Percentiles rank a stretch among this genome's conserved stretches.
Conservation (phyloP, 2,888 invertebrate genomes). For the Carterocephalus palaemon region DNA sequence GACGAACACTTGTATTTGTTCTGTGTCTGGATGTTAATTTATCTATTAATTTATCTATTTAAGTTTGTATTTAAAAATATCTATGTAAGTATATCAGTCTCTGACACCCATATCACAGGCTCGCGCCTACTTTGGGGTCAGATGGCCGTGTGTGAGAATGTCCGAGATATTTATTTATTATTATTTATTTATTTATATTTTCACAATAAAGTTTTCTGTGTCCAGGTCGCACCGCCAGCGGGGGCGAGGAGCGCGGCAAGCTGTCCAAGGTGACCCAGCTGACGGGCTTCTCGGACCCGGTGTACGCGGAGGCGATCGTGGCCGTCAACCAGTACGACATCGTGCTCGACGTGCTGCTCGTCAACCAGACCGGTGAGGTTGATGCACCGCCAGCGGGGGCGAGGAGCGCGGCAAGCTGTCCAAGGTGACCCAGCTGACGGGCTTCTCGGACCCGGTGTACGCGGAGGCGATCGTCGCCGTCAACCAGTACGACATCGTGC, state of each 20-base stretch:
- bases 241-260: slow-evolving; percentile 51
- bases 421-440: slow-evolving; percentile 97
- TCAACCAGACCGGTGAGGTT: slow-evolving; percentile 93
- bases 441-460: slow-evolving; percentile 99
- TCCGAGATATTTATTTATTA: no score
- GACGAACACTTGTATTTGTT: no score
- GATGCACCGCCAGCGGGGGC: no score
- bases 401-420: slow-evolving; percentile 54
- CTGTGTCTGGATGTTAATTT: no score
- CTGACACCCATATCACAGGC: no score
- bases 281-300: slow-evolving; percentile 99
- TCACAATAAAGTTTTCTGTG: neutral
- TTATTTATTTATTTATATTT: no score
- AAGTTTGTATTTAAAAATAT: no score
- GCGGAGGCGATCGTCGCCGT: slow-evolving; percentile 99
- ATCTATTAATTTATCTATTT: no score
- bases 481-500: slow-evolving; percentile 98
- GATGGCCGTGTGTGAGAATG: neutral
- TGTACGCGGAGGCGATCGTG: slow-evolving; percentile 99
- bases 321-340: slow-evolving; percentile 99
- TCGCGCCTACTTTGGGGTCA: no score
- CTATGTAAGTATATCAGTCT: no score
- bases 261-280: slow-evolving; percentile 92
- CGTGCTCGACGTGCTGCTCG: slow-evolving; percentile 97
- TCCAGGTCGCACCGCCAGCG: slow-evolving; percentile 47